These are phyloP conservation scores for Calidris pygmaea DNA, from an alignment of 2,113 vertebrate genomes.

Conservation along the genomic window DNA sequence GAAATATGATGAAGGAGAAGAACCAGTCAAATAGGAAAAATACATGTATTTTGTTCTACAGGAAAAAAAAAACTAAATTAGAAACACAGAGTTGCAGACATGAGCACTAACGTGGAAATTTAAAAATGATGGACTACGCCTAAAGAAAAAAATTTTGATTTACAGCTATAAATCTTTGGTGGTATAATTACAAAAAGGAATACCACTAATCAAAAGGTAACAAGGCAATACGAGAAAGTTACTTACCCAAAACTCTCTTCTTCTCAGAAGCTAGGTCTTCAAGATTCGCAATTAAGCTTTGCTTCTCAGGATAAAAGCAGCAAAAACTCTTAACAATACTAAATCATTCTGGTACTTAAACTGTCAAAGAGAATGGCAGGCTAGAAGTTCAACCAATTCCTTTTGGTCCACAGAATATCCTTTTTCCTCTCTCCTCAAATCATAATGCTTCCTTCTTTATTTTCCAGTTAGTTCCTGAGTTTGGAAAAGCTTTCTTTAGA, in stretches of 20 bases:
- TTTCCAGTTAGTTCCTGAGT: background rate
- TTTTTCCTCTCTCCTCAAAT: background rate
- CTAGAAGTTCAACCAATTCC: conserved; percentile 11
- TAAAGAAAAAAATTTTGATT: background rate
- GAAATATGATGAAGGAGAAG: background rate
- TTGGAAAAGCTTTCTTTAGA: background rate
- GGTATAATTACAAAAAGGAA: background rate
- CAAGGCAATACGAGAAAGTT: background rate
- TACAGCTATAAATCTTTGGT: background rate
- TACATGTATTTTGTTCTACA: background rate
- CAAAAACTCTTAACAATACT: conserved; percentile 22
- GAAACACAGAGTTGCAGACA: background rate
- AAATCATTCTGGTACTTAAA: conserved; percentile 21
- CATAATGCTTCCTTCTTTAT: background rate
- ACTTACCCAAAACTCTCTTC: conserved; percentile 6
- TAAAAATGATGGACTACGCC: background rate
- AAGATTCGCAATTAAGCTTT: conserved; percentile 25
- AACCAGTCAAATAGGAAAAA: background rate
- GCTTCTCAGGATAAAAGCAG: conserved; percentile 27
- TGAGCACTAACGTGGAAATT: background rate
- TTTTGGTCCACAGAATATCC: background rate
- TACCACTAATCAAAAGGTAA: background rate
- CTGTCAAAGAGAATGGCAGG: background rate
- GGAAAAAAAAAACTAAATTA: background rate
- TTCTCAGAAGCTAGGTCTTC: background rate